Percentiles rank a stretch among this genome's conserved stretches.
These are phyloP conservation scores for Lipophrys pholis DNA, from an alignment of 2,113 vertebrate species.

Conservation along the genomic window DNA sequence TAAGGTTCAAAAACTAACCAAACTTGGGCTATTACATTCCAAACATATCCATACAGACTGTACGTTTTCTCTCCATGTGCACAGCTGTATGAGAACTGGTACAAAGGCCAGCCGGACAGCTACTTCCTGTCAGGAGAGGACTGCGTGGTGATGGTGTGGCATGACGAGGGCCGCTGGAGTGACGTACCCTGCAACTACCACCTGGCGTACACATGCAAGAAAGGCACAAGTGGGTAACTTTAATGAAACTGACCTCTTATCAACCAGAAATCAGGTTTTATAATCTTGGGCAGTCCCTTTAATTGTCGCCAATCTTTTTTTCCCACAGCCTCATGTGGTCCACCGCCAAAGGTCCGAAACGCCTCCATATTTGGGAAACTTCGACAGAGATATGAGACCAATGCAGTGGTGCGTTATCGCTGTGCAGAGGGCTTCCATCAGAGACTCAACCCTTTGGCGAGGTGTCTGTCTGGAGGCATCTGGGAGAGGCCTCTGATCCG, in stretches of 20 bases:
- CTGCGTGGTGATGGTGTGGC: conserved; percentile 97
- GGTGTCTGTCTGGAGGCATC: conserved; percentile 85
- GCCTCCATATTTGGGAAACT: conserved; percentile 86
- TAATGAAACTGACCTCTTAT: background rate
- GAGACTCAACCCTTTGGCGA: conserved; percentile 86
- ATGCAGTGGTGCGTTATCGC: conserved; percentile 85
- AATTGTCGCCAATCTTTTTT: background rate
- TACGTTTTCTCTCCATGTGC: background rate
- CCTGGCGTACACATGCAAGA: conserved; percentile 97
- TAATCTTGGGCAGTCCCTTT: no score
- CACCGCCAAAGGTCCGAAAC: conserved; percentile 85
- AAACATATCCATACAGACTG: background rate
- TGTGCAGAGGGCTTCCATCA: conserved; percentile 87
- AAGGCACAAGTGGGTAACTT: conserved; percentile 81
- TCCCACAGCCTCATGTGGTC: conserved; percentile 84
- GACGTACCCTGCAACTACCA: conserved; percentile 98
- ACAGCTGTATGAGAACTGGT: conserved; percentile 98
- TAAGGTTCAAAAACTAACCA: no score
- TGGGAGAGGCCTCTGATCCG: conserved; percentile 90
- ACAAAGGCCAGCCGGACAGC: conserved; percentile 94
- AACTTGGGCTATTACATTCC: background rate
- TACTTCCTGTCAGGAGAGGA: conserved; percentile 96
- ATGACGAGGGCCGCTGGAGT: conserved; percentile 93
- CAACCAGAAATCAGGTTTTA: no score
- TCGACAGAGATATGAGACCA: conserved; percentile 85